phyloP scores from a whole-genome alignment of 2,113 vertebrate genomes.

The Halichoeres trimaculatus region DNA sequence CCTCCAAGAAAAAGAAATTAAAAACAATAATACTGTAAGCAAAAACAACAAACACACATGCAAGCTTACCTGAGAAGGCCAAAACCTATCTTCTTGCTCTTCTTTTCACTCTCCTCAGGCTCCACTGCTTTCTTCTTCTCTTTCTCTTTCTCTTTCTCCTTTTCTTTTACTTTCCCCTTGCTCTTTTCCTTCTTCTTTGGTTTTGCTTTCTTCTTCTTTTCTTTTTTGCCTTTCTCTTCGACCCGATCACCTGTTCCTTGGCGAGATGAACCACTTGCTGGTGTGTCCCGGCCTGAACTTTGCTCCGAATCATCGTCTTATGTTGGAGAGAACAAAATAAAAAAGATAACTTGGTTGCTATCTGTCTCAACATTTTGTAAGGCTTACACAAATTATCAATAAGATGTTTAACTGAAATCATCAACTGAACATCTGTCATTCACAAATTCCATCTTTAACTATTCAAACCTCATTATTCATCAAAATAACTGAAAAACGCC shows the following conservation, averaged over 20 bases:
- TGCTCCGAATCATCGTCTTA: conserved; percentile 90
- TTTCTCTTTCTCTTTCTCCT: conserved; percentile 89
- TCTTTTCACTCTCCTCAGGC: conserved; percentile 89
- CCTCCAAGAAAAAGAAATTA: too few relatives aligned
- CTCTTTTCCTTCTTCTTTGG: conserved; percentile 89
- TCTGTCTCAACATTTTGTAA: background rate
- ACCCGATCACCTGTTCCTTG: conserved; percentile 78
- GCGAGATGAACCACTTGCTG: conserved; percentile 84
- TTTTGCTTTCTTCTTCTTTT: conserved; percentile 88
- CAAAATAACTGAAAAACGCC: too few relatives aligned
- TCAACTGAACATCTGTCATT: background rate
- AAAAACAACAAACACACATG: background rate
- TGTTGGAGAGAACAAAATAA: background rate
- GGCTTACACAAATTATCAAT: background rate
- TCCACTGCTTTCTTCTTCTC: conserved; percentile 92
- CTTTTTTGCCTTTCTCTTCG: conserved; percentile 78
- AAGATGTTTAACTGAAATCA: background rate
- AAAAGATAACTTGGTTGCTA: background rate
- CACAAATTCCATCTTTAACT: background rate
- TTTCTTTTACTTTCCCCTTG: conserved; percentile 88
- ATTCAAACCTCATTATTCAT: background rate
- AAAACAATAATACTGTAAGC: too few relatives aligned
- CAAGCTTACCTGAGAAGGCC: conserved; percentile 88
- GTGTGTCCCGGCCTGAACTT: conserved; percentile 91
- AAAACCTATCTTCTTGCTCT: conserved; percentile 92